A percentile compares a stretch with the other conserved stretches of the same genome.
Conservation (phyloP, 2,888 invertebrate genomes). For the Auanema sp. region DNA sequence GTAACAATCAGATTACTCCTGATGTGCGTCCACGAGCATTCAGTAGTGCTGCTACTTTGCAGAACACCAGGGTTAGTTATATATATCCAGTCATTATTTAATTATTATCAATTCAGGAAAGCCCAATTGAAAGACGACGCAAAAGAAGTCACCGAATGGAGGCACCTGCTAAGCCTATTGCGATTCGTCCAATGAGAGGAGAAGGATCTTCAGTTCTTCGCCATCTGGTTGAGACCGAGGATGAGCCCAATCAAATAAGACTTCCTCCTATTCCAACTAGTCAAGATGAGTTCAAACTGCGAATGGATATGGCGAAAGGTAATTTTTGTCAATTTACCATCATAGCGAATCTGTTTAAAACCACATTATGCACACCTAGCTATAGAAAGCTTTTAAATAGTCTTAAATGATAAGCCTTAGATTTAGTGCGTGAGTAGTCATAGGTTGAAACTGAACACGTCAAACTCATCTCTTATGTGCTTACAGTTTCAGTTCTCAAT, state of each 20-base stretch:
- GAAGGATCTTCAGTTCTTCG: conserved; percentile 27
- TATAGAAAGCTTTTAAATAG: not conserved
- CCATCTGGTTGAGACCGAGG: conserved; percentile 32
- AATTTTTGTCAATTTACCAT: not conserved
- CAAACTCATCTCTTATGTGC: not conserved
- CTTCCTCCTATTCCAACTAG: conserved; percentile 1
- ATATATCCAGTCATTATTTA: not conserved
- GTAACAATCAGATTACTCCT: conserved; percentile 1
- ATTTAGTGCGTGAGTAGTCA: not conserved
- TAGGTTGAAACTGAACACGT: not conserved
- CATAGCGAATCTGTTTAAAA: not conserved
- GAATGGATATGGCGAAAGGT: conserved; percentile 9
- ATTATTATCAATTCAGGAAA: not conserved
- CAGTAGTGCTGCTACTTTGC: conserved; percentile 40
- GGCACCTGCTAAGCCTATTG: not conserved
- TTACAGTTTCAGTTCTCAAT: conserved; percentile 10
- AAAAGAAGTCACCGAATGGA: conserved; percentile 26
- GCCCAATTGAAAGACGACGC: conserved; percentile 20
- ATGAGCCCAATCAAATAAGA: conserved; percentile 14
- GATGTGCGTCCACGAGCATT: conserved; percentile 41
- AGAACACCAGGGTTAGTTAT: conserved; percentile 21
- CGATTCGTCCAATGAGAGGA: not conserved
- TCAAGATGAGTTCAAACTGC: conserved; percentile 12
- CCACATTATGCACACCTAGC: not conserved
- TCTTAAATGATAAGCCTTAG: not conserved